Conservation (phyloP, 1,140 invertebrate genomes). For the Lerema accius region DNA sequence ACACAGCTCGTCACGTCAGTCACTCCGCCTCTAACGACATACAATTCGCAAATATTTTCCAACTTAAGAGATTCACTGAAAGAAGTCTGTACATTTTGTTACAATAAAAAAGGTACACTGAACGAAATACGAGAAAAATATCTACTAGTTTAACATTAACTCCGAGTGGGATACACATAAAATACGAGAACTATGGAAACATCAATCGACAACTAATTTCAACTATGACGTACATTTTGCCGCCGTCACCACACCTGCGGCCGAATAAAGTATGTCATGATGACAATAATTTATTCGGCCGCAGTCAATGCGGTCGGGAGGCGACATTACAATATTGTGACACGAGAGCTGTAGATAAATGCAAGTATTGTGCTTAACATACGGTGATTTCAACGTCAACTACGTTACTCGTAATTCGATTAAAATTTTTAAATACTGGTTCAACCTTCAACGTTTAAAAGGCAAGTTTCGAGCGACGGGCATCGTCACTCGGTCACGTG, state of each 20-base stretch:
- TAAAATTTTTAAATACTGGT: slow-evolving; percentile 17
- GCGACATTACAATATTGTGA: slow-evolving; percentile 24
- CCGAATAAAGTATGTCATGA: slow-evolving; percentile 28
- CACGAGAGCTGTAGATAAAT: slow-evolving; percentile 38
- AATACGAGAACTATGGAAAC: slow-evolving; percentile 6
- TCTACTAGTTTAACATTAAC: slow-evolving; percentile 12
- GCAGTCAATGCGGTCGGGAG: background rate
- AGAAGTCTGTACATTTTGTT: slow-evolving; percentile 16
- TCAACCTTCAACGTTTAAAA: slow-evolving; percentile 31
- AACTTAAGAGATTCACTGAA: background rate
- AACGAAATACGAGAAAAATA: slow-evolving; percentile 11
- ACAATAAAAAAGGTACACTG: slow-evolving; percentile 9
- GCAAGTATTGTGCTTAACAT: slow-evolving; percentile 45
- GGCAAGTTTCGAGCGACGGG: slow-evolving; percentile 58
- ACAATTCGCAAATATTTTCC: too few species aligned
- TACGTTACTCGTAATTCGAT: background rate
- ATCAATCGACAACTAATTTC: too few species aligned
- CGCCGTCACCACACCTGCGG: slow-evolving; percentile 35
- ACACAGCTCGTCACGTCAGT: too few species aligned
- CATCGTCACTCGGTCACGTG: slow-evolving; percentile 32
- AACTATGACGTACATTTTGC: slow-evolving; percentile 31
- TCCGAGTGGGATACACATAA: slow-evolving; percentile 10
- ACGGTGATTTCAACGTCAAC: slow-evolving; percentile 3
- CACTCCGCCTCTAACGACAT: background rate
- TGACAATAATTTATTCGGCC: slow-evolving; percentile 7